Percentiles rank a stretch among this genome's conserved stretches.
phyloP scores from a whole-genome alignment of 2,797 vertebrate genomes.

The Acanthurus leucopareius region DNA sequence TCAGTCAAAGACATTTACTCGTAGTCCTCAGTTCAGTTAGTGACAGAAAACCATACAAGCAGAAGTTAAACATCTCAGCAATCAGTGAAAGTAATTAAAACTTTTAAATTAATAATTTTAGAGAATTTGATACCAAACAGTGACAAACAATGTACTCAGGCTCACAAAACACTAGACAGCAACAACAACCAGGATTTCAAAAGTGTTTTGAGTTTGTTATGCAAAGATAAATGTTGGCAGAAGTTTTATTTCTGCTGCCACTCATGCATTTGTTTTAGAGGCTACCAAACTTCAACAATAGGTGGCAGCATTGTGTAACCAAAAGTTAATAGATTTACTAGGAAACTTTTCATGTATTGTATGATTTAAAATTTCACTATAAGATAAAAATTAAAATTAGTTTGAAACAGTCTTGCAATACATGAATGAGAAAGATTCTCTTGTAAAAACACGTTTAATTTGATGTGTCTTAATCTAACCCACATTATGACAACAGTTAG shows the following conservation, averaged over 20 bases:
- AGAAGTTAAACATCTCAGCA: neutral
- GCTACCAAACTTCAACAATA: constrained; percentile 28
- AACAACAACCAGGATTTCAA: neutral
- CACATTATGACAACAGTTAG: too few relatives aligned
- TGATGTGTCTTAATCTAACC: too few relatives aligned
- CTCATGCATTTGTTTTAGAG: neutral
- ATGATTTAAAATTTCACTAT: neutral
- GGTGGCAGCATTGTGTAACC: constrained; percentile 57
- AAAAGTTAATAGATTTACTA: neutral
- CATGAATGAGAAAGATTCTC: neutral
- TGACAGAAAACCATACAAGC: neutral
- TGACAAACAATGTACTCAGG: too few relatives aligned
- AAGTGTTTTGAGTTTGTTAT: neutral
- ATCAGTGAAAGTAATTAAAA: neutral
- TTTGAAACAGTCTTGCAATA: too few relatives aligned
- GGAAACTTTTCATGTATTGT: neutral
- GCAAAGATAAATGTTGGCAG: too few relatives aligned
- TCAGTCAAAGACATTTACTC: neutral
- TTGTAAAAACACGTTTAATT: neutral
- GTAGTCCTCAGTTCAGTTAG: neutral
- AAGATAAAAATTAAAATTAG: neutral
- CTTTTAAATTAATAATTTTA: too few relatives aligned
- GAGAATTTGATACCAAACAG: too few relatives aligned
- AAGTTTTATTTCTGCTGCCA: neutral
- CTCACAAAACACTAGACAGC: neutral